Evolutionary conservation across 2,888 invertebrate species (phyloP).

Genomic region (Oxystoma pomonae): DNA sequence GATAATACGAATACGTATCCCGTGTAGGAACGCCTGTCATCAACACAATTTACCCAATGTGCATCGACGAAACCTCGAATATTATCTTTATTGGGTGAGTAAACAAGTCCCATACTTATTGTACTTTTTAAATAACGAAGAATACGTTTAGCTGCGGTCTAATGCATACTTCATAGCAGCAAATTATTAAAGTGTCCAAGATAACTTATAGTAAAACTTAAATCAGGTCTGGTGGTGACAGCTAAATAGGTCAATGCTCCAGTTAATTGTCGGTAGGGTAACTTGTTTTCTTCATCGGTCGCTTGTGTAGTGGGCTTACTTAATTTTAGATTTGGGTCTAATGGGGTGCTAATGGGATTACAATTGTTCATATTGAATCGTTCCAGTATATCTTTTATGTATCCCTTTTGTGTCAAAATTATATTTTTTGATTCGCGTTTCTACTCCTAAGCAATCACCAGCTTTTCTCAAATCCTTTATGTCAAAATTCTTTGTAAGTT

Average conservation of each 20-base stretch:
- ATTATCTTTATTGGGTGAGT: background rate
- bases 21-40: slow-evolving; percentile 10
- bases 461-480: too few species aligned
- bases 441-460: too few species aligned
- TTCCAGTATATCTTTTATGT: background rate
- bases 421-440: too few species aligned
- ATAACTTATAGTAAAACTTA: background rate
- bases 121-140: slow-evolving; percentile 15
- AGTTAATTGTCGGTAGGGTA: background rate
- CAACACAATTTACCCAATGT: slow-evolving; percentile 16
- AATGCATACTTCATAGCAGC: slow-evolving; percentile 11
- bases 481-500: too few species aligned
- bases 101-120: slow-evolving; percentile 8
- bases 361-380: background rate
- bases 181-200: slow-evolving; percentile 1
- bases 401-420: too few species aligned
- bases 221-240: background rate
- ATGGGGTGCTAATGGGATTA: background rate
- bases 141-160: slow-evolving; percentile 10
- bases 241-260: background rate
- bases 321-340: background rate
- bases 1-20: background rate
- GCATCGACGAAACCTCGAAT: slow-evolving; percentile 13
- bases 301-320: background rate
- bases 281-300: background rate